Evolutionary conservation across 2,113 vertebrate genomes (phyloP).

Genomic region (Leucopsar rothschildi): DNA sequence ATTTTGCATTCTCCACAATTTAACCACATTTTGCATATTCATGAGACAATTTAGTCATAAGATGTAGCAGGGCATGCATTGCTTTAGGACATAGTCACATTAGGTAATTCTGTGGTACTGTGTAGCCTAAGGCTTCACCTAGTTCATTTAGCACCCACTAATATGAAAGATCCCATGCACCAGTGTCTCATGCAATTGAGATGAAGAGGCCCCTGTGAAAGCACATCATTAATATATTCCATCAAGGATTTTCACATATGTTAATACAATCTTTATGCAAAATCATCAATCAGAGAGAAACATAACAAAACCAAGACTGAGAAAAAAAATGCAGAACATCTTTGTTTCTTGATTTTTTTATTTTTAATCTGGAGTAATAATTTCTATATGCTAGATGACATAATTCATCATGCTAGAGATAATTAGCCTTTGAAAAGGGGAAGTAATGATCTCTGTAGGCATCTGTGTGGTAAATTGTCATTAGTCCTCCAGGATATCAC

Average conservation of each 20-base stretch:
- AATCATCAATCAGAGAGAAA: not conserved
- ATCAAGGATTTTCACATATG: not conserved
- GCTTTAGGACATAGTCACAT: not conserved
- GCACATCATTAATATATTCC: not conserved
- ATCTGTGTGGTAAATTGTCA: not conserved
- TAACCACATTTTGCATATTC: constrained; percentile 54
- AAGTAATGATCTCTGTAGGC: not conserved
- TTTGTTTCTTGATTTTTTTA: not conserved
- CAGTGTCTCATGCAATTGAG: not conserved
- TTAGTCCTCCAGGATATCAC: not conserved
- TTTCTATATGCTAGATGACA: not conserved
- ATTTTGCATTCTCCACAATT: constrained; percentile 1
- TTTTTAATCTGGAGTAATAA: not conserved
- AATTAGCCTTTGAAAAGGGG: not conserved
- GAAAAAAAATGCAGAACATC: not conserved
- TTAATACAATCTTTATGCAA: not conserved
- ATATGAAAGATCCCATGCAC: not conserved
- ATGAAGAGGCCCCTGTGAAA: not conserved
- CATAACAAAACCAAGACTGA: not conserved
- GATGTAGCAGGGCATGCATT: not conserved
- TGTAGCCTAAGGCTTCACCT: not conserved
- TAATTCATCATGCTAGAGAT: not conserved
- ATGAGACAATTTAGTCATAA: constrained; percentile 53
- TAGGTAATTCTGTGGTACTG: not conserved
- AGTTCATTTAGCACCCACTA: not conserved